Conservation (phyloP, 2,113 vertebrate species). For the Dicentrarchus labrax region DNA sequence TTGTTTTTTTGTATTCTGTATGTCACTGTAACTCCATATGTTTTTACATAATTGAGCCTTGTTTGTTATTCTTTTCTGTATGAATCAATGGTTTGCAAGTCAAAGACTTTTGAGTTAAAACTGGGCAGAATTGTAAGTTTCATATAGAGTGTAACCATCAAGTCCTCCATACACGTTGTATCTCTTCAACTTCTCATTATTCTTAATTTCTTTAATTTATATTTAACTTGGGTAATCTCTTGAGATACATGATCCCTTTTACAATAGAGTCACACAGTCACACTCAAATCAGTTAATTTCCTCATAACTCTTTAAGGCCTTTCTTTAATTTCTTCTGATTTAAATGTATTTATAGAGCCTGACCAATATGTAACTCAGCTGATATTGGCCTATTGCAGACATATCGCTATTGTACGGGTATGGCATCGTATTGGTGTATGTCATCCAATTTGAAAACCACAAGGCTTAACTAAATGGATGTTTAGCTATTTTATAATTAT, state of each 20-base stretch:
- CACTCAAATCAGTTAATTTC: neutral
- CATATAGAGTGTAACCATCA: too few relatives aligned
- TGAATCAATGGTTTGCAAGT: neutral
- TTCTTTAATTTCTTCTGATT: neutral
- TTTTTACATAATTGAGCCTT: neutral
- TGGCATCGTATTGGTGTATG: too few relatives aligned
- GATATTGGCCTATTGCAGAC: too few relatives aligned
- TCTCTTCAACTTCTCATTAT: neutral
- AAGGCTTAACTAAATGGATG: too few relatives aligned
- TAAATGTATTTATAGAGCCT: neutral
- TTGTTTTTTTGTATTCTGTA: neutral
- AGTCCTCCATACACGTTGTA: too few relatives aligned
- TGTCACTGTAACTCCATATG: neutral
- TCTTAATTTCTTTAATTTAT: neutral
- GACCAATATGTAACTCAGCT: too few relatives aligned
- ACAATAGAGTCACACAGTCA: neutral
- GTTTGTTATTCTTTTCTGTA: neutral
- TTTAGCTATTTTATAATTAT: too few relatives aligned
- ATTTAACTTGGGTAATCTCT: neutral
- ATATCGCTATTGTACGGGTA: too few relatives aligned
- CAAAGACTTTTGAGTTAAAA: neutral
- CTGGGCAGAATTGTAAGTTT: neutral
- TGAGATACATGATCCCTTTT: neutral
- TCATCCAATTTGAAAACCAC: too few relatives aligned
- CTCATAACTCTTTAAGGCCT: too few relatives aligned